Evolutionary conservation across 2,888 invertebrate genomes (phyloP), one percentile per base, ranked within the genome.

Genomic region (Imbricaverruca yamaguchii): DNA sequence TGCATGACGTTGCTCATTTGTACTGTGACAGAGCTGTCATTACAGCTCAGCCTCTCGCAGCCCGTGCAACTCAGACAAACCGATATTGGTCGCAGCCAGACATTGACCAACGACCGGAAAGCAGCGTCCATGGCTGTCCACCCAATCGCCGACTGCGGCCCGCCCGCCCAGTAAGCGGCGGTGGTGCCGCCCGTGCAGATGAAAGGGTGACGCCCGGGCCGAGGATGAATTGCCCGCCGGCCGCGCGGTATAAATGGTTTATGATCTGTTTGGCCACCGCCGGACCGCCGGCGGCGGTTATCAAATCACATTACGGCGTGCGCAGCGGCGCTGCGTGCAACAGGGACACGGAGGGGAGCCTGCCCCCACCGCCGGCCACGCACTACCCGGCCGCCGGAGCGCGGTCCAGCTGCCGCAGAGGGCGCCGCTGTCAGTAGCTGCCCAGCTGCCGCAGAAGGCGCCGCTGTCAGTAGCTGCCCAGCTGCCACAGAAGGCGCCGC

Each of bases 181-280:
- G 39, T 69, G 69, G 15, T 15, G 12, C 15, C 69, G 69, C 69
- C 69, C 39, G 39, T 69, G 69, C 39, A 15, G 69, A 69, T 69
- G 69, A 69, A 39, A 39, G 69, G 69, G 23, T 69, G 69, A 25
- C 61, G 61, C 15, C 65, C 23, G 21, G 53, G 10, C 21, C 74
- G 18, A 53, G 7, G 7, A 74, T 55, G 55, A 74, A 74, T 74
- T 15, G 74, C 10, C 4, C 8, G 53, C 18, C 8, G 55, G 74
- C 55, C 55, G 74, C 15, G 74, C 12, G 12, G 74, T 74, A 74
- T 74, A 74, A 74, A 74, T 74, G 55, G 55, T 74, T 74, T 74
- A 74, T 74, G 74, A 74, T 74, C 74, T 74, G 74, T 74, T 74
- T 74, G 74, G 74, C 55, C 74, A 55, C 55, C 55, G 53, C 1